Evolutionary conservation across 2,113 vertebrate species (phyloP).

Genomic region (Sorex fumeus): DNA sequence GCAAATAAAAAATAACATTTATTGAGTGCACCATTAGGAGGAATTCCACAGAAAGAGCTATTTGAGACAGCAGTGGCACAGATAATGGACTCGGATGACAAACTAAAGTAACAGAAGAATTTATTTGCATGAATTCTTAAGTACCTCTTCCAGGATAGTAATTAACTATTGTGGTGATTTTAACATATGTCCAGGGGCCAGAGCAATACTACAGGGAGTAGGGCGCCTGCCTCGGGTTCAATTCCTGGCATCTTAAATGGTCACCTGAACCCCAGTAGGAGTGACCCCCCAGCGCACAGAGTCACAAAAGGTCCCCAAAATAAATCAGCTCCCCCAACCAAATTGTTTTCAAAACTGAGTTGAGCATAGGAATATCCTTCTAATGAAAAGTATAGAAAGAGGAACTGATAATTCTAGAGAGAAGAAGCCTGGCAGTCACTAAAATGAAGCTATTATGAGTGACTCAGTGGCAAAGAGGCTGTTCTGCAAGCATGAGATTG

Average conservation of each 20-base stretch:
- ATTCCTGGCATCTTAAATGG: too few relatives aligned
- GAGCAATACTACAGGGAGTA: too few relatives aligned
- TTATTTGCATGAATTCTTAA: neutral
- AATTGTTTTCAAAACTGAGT: neutral
- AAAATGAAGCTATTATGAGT: too few relatives aligned
- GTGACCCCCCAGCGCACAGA: too few relatives aligned
- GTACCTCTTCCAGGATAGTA: neutral
- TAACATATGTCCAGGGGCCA: neutral
- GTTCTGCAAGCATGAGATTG: too few relatives aligned
- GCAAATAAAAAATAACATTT: neutral
- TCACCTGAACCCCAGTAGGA: too few relatives aligned
- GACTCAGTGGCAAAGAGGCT: too few relatives aligned
- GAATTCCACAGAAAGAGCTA: slow-evolving; percentile 1
- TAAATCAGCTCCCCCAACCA: too few relatives aligned
- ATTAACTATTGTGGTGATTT: neutral
- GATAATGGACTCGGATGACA: neutral
- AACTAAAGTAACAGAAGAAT: neutral
- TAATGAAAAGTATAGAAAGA: slow-evolving; percentile 11
- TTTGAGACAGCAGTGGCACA: neutral
- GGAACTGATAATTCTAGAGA: neutral
- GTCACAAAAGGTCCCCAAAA: too few relatives aligned
- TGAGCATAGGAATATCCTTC: neutral
- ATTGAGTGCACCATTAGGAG: neutral
- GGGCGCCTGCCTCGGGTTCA: too few relatives aligned
- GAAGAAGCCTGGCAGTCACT: neutral